phyloP scores from a whole-genome alignment of 2,888 invertebrate species.

The Trichopria drosophilae region DNA sequence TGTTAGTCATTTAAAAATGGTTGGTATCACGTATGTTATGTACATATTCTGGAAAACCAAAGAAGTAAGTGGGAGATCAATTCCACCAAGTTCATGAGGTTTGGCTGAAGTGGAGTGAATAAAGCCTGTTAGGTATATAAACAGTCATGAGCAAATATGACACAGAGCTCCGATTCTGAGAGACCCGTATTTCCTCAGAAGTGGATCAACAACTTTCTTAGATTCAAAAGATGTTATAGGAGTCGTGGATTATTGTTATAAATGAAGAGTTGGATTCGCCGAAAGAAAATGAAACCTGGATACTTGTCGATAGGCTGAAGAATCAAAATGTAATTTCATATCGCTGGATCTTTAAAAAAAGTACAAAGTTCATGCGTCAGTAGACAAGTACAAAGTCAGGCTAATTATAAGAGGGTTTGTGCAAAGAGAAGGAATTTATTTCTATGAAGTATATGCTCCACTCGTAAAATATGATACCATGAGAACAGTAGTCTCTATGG shows the following conservation, averaged over 20 bases:
- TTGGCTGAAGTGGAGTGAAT: constrained; percentile 43
- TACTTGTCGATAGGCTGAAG: constrained; percentile 5
- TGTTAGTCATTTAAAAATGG: constrained; percentile 35
- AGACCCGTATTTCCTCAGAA: constrained; percentile 4
- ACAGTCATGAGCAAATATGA: constrained; percentile 25
- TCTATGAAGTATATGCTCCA: background rate
- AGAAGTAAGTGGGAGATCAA: constrained; percentile 31
- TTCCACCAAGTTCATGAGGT: constrained; percentile 33
- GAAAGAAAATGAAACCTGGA: constrained; percentile 9
- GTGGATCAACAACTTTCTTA: background rate
- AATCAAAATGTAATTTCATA: constrained; percentile 26
- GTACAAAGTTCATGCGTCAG: constrained; percentile 27
- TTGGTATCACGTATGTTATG: constrained; percentile 40
- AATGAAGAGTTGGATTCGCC: constrained; percentile 13
- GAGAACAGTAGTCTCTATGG: constrained; percentile 26
- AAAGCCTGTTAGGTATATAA: constrained; percentile 42
- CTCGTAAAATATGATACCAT: constrained; percentile 2
- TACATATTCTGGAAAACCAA: constrained; percentile 21
- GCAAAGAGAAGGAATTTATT: constrained; percentile 25
- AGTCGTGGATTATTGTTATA: constrained; percentile 15
- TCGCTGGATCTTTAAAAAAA: constrained; percentile 38
- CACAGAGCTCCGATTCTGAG: constrained; percentile 4
- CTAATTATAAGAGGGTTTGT: constrained; percentile 35
- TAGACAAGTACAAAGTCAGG: constrained; percentile 35
- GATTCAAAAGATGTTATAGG: background rate